Evolutionary conservation across 1,140 invertebrate species (phyloP).

Genomic region (Heliconius melpomene): DNA sequence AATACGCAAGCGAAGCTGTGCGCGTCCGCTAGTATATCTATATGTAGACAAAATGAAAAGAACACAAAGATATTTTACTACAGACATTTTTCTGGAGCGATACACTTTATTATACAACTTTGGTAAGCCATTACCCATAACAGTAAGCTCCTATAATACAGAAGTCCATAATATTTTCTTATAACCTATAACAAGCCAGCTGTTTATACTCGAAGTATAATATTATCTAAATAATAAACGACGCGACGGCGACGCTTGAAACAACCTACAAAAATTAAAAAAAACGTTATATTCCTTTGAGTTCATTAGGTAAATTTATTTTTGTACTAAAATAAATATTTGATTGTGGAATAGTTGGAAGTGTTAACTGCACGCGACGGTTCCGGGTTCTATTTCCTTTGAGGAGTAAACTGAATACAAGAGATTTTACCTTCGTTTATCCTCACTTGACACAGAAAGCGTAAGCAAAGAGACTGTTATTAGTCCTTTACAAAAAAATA

Average conservation of each 20-base stretch:
- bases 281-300: neutral
- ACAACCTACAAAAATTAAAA: neutral
- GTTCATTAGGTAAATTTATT: too few species aligned
- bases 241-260: neutral
- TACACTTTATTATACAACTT: constrained; percentile 4
- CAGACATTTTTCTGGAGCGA: neutral
- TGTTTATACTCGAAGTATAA: neutral
- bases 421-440: too few species aligned
- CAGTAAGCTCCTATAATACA: neutral
- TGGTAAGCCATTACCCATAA: neutral
- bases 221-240: neutral
- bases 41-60: neutral
- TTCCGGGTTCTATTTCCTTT: neutral
- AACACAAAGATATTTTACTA: neutral
- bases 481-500: neutral
- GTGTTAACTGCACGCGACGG: neutral
- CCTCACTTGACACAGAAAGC: too few species aligned
- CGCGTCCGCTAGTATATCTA: too few species aligned
- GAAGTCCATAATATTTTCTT: neutral
- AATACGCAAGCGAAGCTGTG: too few species aligned
- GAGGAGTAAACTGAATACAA: too few species aligned
- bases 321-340: too few species aligned
- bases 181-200: neutral
- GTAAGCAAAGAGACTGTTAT: too few species aligned
- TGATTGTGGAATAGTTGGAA: too few species aligned